Evolutionary conservation across 2,888 invertebrate genomes (phyloP), one percentile per base, ranked within the genome.

Genomic region (Coremacera marginata): DNA sequence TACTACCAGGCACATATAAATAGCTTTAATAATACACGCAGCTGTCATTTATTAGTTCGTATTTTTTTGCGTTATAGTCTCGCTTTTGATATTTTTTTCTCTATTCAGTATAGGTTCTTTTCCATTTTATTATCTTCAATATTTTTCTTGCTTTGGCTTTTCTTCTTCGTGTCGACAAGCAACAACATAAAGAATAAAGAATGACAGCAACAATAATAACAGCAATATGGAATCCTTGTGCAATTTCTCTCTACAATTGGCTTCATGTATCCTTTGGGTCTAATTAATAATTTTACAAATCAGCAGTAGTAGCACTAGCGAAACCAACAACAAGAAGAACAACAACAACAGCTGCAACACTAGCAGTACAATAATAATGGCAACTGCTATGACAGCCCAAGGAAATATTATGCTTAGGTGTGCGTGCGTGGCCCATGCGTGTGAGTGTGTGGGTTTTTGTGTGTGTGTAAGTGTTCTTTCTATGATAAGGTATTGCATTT

Each of bases 201-300:
- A 5, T 31, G 5, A 8, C 19, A 19, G 37, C 5, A 67, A 65
- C 34, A 37, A 37, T n/a, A 67, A 68, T 68, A 51, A 68, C 25
- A 51, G 68, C 68, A 68, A 22, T 31, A 67, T 37, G 67, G 14
- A 67, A 25, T 60, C 9, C 68, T 25, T 51, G 60, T 22, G 68
- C 49, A 72, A 72, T 72, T 49, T 44, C 49, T 44, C 49, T 60
- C 25, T 72, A 49, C 60, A 72, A 72, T 72, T 62, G 72, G 49
- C 60, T 72, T 72, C 62, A 62, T 72, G 49, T 72, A 25, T 62
- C 72, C 72, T 44, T 62, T 44, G 72, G 72, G 72, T 72, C 62
- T 72, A 72, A 72, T 72, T 72, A 72, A 72, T 72, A 72, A 72
- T 72, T 72, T 72, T 72, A 72, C 72, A 72, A 72, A 62, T 72